Conservation (phyloP, 2,888 invertebrate species). For the Scaptomyza polygonia region DNA sequence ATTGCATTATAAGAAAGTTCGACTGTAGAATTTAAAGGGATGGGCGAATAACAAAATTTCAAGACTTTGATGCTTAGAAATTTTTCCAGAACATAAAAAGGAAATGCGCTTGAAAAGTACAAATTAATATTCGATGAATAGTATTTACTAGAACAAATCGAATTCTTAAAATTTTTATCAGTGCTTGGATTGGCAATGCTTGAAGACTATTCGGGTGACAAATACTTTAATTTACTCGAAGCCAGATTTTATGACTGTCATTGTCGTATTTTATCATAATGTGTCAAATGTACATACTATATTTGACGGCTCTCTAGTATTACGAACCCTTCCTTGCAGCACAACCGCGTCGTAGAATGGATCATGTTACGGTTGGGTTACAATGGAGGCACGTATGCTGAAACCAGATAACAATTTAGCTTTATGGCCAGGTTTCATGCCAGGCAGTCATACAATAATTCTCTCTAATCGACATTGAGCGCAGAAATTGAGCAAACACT, state of each 20-base stretch:
- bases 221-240: conserved; percentile 16
- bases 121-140: too few relatives aligned
- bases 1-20: too few relatives aligned
- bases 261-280: conserved; percentile 30
- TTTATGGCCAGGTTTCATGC: conserved; percentile 72
- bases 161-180: conserved; percentile 5
- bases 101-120: too few relatives aligned
- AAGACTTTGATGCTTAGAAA: too few relatives aligned
- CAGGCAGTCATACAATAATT: conserved; percentile 73
- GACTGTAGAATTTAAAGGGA: too few relatives aligned
- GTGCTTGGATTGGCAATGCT: conserved; percentile 28
- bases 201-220: conserved; percentile 55
- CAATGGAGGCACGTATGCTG: conserved; percentile 17
- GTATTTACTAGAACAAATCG: too few relatives aligned
- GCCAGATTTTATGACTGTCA: conserved; percentile 49
- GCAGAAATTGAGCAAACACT: conserved; percentile 77
- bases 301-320: background rate
- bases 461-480: conserved; percentile 66
- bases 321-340: conserved; percentile 1
- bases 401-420: conserved; percentile 72
- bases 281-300: conserved; percentile 10
- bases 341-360: conserved; percentile 4
- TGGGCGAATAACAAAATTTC: too few relatives aligned
- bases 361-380: conserved; percentile 48
- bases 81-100: too few relatives aligned